Evolutionary conservation across 2,888 invertebrate genomes (phyloP), one percentile per base, ranked within the genome.

Genomic region (Tipula confusa): DNA sequence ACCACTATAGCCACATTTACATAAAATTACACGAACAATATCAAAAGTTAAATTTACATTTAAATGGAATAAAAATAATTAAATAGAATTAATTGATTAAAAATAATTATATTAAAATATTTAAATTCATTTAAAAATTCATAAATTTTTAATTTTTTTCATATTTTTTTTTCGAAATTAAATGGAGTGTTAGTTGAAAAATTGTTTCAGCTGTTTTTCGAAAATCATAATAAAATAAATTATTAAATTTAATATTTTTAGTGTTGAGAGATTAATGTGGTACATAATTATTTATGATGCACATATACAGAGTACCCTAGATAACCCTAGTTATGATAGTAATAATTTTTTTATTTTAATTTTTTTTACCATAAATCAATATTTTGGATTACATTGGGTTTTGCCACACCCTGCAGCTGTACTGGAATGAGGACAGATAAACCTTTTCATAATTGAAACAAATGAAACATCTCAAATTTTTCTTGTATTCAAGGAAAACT

Each of bases 1-100:
- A 15, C n/a, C 43, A 2, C 43, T 38, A 1, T 2, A 31, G 7
- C 6, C 36, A 2, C 36, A 9, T 5, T 36, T 36, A 11, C 36
- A 36, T 11, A 36, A 36, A 36, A 36, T 11, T 36, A 11, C 36
- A 0, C 36, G 9, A 36, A 36, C 4, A 7, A 33, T 43, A 4
- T 15, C 15, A n/a, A 64, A 64, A 64, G 24, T 64, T n/a, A 1
- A 64, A 64, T 64, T 64, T 9, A 24, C 64, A 64, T 64, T 64
- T 64, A 64, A 64, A 64, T 64, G 64, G 24, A 64, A 64, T 64
- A 64, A 64, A 64, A 64, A 64, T 64, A 64, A 64, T 64, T 64
- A 64, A 64, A 64, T 64, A 64, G 64, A 64, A 64, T 64, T 64
- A 64, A 64, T 64, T 64, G 64, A 64, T 64, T 64, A 64, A 64